A percentile compares a stretch with the other conserved stretches of the same genome.
These are phyloP conservation scores for Coluber constrictor DNA, from an alignment of 2,797 vertebrate species.

Conservation along the genomic window DNA sequence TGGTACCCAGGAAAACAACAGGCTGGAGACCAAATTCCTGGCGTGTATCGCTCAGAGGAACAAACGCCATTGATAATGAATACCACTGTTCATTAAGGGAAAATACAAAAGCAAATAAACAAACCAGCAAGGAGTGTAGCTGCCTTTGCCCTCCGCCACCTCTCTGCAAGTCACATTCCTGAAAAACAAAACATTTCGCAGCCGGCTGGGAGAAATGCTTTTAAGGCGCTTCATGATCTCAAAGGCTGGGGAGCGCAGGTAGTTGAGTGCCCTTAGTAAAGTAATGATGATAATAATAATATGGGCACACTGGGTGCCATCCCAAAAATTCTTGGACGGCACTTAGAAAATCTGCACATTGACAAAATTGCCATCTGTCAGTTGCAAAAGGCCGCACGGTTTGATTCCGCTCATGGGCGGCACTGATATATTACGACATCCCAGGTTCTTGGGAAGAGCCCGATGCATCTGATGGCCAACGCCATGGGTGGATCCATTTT, in stretches of 20 bases:
- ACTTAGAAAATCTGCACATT: not conserved
- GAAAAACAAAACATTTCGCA: not conserved
- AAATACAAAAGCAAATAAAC: not conserved
- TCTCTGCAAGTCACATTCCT: not conserved
- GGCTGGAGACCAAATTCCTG: conserved; percentile 27
- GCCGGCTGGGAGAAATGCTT: conserved; percentile 11
- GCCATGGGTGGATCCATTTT: not conserved
- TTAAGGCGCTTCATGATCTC: not conserved
- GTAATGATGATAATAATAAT: not conserved
- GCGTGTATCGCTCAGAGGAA: conserved; percentile 31
- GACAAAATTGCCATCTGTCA: not conserved
- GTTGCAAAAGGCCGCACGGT: not conserved
- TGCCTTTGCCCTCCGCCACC: conserved; percentile 7
- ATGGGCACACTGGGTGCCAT: not conserved
- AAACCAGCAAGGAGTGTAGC: conserved; percentile 34
- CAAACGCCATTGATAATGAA: conserved; percentile 47
- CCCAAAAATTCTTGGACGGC: not conserved
- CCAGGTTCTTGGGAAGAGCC: not conserved
- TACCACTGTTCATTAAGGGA: conserved; percentile 48
- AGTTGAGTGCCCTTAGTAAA: not conserved
- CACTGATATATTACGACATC: not conserved
- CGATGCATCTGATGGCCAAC: not conserved
- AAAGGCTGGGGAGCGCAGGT: not conserved
- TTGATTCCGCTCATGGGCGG: not conserved
- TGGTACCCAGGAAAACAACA: conserved; percentile 58